A percentile compares a stretch with the other conserved stretches of the same genome.
Conservation (phyloP, 2,888 invertebrate genomes). For the Callosobruchus maculatus region DNA sequence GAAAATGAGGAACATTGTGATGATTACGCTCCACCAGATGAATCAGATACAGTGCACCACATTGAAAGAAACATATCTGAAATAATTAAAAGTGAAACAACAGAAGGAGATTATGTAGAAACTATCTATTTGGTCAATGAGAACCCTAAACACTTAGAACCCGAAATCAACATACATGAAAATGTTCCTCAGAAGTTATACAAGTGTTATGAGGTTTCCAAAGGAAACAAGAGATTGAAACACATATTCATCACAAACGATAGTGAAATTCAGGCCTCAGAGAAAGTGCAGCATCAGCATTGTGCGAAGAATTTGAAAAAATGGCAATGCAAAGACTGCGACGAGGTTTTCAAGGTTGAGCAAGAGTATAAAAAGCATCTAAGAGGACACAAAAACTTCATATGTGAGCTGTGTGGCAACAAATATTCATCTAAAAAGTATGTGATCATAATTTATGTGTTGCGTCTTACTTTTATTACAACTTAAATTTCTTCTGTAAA, state of each 20-base stretch:
- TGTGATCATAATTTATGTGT: too few relatives aligned
- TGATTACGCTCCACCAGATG: background rate
- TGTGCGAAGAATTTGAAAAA: background rate
- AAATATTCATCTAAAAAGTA: background rate
- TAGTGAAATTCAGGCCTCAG: background rate
- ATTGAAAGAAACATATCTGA: background rate
- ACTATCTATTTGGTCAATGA: background rate
- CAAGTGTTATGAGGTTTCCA: background rate
- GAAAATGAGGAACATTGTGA: background rate
- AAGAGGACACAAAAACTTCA: slow-evolving; percentile 18
- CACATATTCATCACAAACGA: background rate
- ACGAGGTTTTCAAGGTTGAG: slow-evolving; percentile 4
- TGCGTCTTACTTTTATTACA: too few relatives aligned
- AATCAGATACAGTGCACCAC: background rate
- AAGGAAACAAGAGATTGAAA: background rate
- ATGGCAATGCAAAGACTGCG: slow-evolving; percentile 4
- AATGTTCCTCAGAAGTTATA: background rate
- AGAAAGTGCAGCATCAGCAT: background rate
- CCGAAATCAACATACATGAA: background rate
- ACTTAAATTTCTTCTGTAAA: too few relatives aligned
- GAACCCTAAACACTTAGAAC: background rate
- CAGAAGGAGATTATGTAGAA: slow-evolving; percentile 1
- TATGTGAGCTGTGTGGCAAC: slow-evolving; percentile 21
- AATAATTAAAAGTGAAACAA: slow-evolving; percentile 4
- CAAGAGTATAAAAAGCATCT: slow-evolving; percentile 9